Conservation (phyloP, 1,140 invertebrate genomes). For the Acarapis woodi region DNA sequence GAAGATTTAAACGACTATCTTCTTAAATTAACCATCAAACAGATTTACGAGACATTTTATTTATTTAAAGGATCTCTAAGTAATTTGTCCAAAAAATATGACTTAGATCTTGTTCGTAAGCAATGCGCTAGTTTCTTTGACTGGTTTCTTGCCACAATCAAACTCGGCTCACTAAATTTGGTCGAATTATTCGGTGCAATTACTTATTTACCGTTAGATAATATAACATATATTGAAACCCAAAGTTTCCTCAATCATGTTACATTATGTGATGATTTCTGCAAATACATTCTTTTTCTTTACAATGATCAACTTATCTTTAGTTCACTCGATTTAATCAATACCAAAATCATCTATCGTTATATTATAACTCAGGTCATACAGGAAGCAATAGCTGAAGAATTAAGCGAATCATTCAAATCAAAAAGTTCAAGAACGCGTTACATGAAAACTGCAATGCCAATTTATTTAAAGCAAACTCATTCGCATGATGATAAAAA, state of each 20-base stretch:
- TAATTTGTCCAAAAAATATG: background rate
- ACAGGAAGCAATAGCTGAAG: conserved; percentile 7
- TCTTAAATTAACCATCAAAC: conserved; percentile 4
- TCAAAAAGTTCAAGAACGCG: conserved; percentile 2
- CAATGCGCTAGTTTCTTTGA: conserved; percentile 4
- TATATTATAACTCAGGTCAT: conserved; percentile 7
- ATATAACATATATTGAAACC: conserved; percentile 4
- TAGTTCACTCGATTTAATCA: conserved; percentile 4
- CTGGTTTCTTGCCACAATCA: conserved; percentile 2
- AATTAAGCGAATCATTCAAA: conserved; percentile 3
- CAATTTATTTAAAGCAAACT: conserved; percentile 1
- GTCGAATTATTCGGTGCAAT: conserved; percentile 8
- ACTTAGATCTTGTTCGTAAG: background rate
- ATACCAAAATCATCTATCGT: conserved; percentile 7
- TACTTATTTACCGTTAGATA: conserved; percentile 6
- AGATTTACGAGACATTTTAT: conserved; percentile 7
- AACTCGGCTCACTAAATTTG: conserved; percentile 5
- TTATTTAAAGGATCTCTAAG: conserved; percentile 6
- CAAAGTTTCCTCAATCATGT: conserved; percentile 9
- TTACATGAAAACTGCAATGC: conserved; percentile 1
- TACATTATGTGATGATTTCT: background rate
- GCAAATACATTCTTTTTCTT: conserved; percentile 6
- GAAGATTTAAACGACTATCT: conserved; percentile 6
- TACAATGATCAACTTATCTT: conserved; percentile 8
- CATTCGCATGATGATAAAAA: no score